phyloP scores from a whole-genome alignment of 2,888 invertebrate species.

The Petrolisthes cinctipes region DNA sequence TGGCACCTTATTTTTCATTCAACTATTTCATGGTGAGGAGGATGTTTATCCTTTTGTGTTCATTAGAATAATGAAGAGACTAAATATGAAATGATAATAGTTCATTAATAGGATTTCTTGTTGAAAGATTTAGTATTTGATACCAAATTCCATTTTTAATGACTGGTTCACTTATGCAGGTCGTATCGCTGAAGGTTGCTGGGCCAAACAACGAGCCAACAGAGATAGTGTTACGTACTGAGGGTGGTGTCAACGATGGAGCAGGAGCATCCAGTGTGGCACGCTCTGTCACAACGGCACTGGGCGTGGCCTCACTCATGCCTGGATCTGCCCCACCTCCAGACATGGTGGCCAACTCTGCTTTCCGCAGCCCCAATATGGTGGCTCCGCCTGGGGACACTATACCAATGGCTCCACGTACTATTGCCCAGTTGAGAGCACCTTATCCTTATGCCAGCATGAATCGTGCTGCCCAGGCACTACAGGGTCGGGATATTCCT shows the following conservation, averaged over 20 bases:
- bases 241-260: conserved; percentile 68
- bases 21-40: no score
- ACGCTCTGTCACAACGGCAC: conserved; percentile 57
- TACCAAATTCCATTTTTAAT: no score
- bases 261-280: conserved; percentile 58
- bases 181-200: conserved; percentile 77
- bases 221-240: conserved; percentile 78
- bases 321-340: conserved; percentile 47
- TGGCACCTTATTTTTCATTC: no score
- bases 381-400: conserved; percentile 86
- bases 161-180: conserved; percentile 68
- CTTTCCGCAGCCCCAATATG: conserved; percentile 80
- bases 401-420: conserved; percentile 73
- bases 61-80: background rate
- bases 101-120: background rate
- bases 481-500: conserved; percentile 78
- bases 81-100: background rate
- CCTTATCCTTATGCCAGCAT: conserved; percentile 91
- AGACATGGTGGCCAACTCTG: conserved; percentile 65
- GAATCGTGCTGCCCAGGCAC: conserved; percentile 86
- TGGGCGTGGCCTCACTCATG: conserved; percentile 54
- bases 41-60: background rate
- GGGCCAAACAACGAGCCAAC: conserved; percentile 78
- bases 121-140: background rate
- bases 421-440: conserved; percentile 72